These are phyloP conservation scores for Ictalurus punctatus DNA, from an alignment of 2,113 vertebrate species.

Conservation along the genomic window DNA sequence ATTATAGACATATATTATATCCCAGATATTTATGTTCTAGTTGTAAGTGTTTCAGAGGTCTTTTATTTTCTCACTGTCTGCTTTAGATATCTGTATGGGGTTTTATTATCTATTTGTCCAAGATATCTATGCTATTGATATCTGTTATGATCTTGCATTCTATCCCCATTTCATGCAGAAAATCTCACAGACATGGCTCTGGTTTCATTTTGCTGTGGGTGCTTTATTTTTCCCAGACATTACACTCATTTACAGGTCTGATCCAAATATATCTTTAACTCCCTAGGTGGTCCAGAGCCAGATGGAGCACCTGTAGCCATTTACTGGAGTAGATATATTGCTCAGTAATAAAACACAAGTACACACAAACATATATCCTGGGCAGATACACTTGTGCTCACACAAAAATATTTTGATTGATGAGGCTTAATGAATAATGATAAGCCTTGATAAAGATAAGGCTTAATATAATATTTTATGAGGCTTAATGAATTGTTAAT, in stretches of 20 bases:
- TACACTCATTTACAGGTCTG: constrained; percentile 31
- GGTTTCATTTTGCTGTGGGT: not conserved
- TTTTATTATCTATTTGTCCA: not conserved
- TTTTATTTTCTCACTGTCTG: not conserved
- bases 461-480: not conserved
- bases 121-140: not conserved
- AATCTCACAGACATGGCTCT: not conserved
- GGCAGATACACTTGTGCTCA: not conserved
- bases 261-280: constrained; percentile 18
- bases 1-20: not conserved
- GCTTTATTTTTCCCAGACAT: constrained; percentile 26
- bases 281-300: not conserved
- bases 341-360: constrained; percentile 36
- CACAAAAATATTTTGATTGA: not conserved
- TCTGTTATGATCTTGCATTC: not conserved
- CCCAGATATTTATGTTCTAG: not conserved
- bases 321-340: constrained; percentile 21
- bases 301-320: constrained; percentile 25
- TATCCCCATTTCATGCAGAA: not conserved
- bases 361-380: not conserved
- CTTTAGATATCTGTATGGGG: not conserved
- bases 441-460: not conserved
- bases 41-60: not conserved
- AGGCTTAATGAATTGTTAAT: not conserved
- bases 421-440: not conserved